phyloP scores from a whole-genome alignment of 2,888 invertebrate species.

The Troides helena region DNA sequence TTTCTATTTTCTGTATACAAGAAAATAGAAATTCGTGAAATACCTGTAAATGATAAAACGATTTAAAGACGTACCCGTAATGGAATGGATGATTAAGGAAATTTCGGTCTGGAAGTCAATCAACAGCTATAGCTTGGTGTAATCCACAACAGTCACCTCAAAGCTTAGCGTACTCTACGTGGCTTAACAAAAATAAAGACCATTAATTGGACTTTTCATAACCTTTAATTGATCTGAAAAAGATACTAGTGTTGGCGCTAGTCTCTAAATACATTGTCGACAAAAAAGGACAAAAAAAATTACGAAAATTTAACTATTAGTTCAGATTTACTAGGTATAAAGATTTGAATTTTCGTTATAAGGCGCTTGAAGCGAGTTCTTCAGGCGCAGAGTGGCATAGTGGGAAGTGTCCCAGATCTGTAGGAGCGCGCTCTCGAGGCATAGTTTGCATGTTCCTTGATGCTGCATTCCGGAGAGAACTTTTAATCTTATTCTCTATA shows the following conservation, averaged over 20 bases:
- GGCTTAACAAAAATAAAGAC: not conserved
- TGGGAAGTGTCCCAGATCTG: conserved; percentile 29
- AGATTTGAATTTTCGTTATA: conserved; percentile 21
- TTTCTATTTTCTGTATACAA: too few species aligned
- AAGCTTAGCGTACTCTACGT: too few species aligned
- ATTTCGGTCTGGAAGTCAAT: not conserved
- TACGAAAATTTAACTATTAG: not conserved
- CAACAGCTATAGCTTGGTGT: not conserved
- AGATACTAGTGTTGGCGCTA: too few species aligned
- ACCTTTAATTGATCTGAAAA: not conserved
- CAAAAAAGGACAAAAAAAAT: too few species aligned
- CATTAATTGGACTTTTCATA: not conserved
- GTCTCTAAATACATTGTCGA: too few species aligned
- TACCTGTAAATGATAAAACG: too few species aligned
- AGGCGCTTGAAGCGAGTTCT: conserved; percentile 22
- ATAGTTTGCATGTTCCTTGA: conserved; percentile 27
- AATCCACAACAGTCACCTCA: too few species aligned
- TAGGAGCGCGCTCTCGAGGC: conserved; percentile 21
- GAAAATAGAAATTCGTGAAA: too few species aligned
- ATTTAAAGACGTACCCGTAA: too few species aligned
- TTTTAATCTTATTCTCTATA: conserved; percentile 28
- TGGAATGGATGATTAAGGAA: not conserved
- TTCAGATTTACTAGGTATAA: conserved; percentile 1
- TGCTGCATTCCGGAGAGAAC: conserved; percentile 24
- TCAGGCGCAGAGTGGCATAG: conserved; percentile 12